phyloP scores from a whole-genome alignment of 2,888 invertebrate species.

The Epinotia nisella region DNA sequence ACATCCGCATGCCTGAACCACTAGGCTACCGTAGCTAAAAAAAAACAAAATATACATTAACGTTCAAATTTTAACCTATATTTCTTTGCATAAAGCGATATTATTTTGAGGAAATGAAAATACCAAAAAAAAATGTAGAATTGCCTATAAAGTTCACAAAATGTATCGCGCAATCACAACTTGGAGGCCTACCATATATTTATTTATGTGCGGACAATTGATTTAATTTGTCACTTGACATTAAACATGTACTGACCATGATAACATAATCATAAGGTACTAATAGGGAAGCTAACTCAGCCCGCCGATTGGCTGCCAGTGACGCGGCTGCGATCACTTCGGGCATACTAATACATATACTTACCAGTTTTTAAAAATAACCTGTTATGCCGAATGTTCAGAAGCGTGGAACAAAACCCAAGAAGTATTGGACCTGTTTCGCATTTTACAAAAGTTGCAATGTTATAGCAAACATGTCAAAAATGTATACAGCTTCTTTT shows the following conservation, averaged over 20 bases:
- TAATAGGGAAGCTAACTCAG: constrained; percentile 60
- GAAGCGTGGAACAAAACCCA: neutral
- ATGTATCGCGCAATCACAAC: neutral
- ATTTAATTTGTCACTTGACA: constrained; percentile 53
- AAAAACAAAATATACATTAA: too few relatives aligned
- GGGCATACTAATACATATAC: constrained; percentile 43
- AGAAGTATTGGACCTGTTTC: neutral
- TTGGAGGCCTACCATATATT: constrained; percentile 12
- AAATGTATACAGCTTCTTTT: too few relatives aligned
- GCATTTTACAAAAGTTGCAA: neutral
- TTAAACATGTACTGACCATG: constrained; percentile 52
- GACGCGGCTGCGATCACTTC: constrained; percentile 25
- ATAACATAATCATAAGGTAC: constrained; percentile 54
- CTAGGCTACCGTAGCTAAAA: too few relatives aligned
- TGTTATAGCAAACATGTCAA: neutral
- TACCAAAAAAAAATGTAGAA: too few relatives aligned
- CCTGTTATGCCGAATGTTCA: constrained; percentile 9
- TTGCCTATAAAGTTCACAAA: neutral
- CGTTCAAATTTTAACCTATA: too few relatives aligned
- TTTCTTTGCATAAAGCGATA: too few relatives aligned
- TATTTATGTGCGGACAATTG: constrained; percentile 47
- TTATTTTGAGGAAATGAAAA: too few relatives aligned
- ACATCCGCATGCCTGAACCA: too few relatives aligned
- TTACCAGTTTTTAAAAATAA: constrained; percentile 4
- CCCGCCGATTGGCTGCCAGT: constrained; percentile 42